Conservation (phyloP, 1,140 invertebrate genomes). For the Coenobita brevimanus region DNA sequence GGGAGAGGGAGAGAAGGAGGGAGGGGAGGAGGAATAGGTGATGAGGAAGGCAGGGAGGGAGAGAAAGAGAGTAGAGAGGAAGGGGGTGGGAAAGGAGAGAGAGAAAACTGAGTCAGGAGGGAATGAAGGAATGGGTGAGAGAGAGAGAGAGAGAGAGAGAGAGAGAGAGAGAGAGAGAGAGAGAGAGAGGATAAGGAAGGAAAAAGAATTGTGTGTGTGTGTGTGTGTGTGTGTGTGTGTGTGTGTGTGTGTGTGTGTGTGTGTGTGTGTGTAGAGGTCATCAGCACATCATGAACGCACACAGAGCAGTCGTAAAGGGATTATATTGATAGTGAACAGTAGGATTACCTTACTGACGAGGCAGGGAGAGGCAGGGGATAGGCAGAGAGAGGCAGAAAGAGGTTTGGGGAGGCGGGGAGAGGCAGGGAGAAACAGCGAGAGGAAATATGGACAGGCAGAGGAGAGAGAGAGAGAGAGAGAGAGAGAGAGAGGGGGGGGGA, state of each 20-base stretch:
- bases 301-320: too few relatives aligned
- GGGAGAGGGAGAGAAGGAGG: neutral
- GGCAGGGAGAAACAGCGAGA: too few relatives aligned
- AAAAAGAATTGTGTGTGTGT: neutral
- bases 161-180: neutral
- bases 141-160: neutral
- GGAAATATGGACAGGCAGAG: too few relatives aligned
- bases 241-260: neutral
- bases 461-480: too few relatives aligned
- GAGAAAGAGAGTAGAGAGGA: neutral
- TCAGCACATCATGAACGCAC: too few relatives aligned
- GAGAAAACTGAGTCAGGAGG: neutral
- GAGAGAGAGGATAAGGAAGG: neutral
- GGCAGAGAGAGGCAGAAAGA: too few relatives aligned
- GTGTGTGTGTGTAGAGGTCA: neutral
- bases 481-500: too few relatives aligned
- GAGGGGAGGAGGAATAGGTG: neutral
- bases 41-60: neutral
- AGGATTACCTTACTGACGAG: too few relatives aligned
- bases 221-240: conserved; percentile 5
- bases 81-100: neutral
- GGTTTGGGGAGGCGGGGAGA: too few relatives aligned
- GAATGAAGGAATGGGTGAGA: neutral
- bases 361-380: too few relatives aligned
- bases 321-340: too few relatives aligned